Evolutionary conservation across 2,113 vertebrate species (phyloP), one percentile per base, ranked within the genome.

Genomic region (Rhagologus leucostigma): DNA sequence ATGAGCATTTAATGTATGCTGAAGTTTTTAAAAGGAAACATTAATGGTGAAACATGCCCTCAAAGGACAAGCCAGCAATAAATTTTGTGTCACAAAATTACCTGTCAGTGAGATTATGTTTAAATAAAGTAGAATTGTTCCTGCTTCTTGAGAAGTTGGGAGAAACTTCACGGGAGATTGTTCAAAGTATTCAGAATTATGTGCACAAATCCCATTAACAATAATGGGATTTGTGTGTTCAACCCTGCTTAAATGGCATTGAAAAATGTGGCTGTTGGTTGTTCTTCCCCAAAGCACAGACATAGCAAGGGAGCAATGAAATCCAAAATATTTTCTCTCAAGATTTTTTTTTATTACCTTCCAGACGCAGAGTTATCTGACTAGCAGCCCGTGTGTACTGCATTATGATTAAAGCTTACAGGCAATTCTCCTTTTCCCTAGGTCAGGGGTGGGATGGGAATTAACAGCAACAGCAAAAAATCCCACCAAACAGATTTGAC

Each of bases 11-110:
- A 98, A 98, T 97, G 97, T 97, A 97, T 97, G 97, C 96, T 96
- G 32, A 89, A 97, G 98, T 98, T 98, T 98, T 98, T 97, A 97
- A 98, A 98, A 98, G 98, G 98, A 98, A 98, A 98, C 97, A 95
- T 98, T 98, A 98, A 98, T 97, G 97, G 97, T 96, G 97, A 98
- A 98, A 97, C 97, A 95, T 98, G 97, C 97, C 97, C 98, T 98
- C 97, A 79, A 95, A 98, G 98, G 98, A 98, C 97, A 98, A 97
- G 92, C 93, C 89, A 86, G 96, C 97, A 97, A 98, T 98, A 98
- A 98, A 98, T 98, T 98, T 97, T 73, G 56, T 97, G 97, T 98
- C 98, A 98, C 96, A 98, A 97, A 98, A 98, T 98, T 98, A 98
- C 98, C 98, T 98, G 98, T 98, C 98, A 97, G 96, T 97, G 95